A percentile compares a stretch with the other conserved stretches of the same genome.
These are phyloP conservation scores for Psilopogon haemacephalus DNA, from an alignment of 2,113 vertebrate genomes.

Conservation along the genomic window DNA sequence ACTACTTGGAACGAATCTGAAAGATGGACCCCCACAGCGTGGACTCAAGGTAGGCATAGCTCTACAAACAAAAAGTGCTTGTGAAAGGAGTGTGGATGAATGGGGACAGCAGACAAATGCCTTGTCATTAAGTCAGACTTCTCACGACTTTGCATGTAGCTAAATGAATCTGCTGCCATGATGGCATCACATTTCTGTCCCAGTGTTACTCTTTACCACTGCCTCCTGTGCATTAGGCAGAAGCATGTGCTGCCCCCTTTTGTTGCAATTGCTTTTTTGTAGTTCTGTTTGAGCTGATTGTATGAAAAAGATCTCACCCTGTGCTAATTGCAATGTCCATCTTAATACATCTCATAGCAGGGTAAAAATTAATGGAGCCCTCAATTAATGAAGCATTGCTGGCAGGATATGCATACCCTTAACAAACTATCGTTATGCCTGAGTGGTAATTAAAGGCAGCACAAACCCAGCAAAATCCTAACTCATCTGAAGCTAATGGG, in stretches of 20 bases:
- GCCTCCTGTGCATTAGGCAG: not conserved
- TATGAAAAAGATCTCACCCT: not conserved
- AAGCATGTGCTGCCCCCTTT: not conserved
- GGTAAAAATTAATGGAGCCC: not conserved
- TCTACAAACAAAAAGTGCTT: not conserved
- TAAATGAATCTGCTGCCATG: not conserved
- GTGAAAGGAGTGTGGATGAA: not conserved
- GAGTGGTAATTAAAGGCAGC: slow-evolving; percentile 7
- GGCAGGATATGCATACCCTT: not conserved
- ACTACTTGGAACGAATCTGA: not conserved
- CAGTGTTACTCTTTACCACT: rapidly evolving
- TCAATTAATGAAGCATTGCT: not conserved
- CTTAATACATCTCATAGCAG: not conserved
- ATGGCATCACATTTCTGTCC: not conserved
- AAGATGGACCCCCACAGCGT: not conserved
- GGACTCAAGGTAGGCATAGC: not conserved
- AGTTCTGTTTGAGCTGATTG: not conserved
- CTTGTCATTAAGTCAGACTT: not conserved
- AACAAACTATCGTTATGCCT: not conserved
- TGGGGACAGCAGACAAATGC: not conserved
- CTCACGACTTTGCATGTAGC: not conserved
- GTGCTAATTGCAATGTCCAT: not conserved
- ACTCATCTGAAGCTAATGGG: not conserved
- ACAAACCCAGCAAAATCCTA: not conserved
- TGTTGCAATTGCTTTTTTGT: not conserved